phyloP scores from a whole-genome alignment of 2,113 vertebrate species.

The Hyperopisus bebe region DNA sequence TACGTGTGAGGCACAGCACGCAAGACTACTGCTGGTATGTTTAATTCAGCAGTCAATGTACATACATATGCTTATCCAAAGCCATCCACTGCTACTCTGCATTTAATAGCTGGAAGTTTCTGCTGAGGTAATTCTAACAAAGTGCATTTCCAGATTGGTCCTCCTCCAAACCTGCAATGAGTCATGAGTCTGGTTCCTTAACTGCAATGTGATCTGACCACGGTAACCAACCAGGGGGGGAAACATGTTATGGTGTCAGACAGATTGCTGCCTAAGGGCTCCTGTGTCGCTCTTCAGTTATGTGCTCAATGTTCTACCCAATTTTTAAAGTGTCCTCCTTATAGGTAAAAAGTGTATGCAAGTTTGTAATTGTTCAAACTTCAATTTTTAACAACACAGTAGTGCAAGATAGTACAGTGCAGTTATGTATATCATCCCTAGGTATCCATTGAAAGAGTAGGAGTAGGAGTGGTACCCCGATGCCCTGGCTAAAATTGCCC shows the following conservation, averaged over 20 bases:
- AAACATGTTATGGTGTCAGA: neutral
- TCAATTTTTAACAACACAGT: neutral
- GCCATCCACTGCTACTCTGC: neutral
- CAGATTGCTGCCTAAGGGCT: neutral
- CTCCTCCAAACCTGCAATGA: neutral
- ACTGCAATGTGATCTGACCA: neutral
- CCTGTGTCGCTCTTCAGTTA: neutral
- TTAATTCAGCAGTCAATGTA: slow-evolving; percentile 2
- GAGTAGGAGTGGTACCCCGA: too few species aligned
- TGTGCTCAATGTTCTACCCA: neutral
- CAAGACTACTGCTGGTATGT: neutral
- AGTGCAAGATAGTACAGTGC: neutral
- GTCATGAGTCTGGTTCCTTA: neutral
- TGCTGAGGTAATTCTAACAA: neutral
- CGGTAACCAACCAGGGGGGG: neutral
- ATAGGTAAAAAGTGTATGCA: neutral
- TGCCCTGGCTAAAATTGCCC: too few species aligned
- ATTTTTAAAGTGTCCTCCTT: neutral
- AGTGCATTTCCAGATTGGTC: neutral
- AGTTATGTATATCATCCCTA: neutral
- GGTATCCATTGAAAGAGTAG: too few species aligned
- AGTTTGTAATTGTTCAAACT: neutral
- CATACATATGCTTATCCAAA: neutral
- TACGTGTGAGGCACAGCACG: neutral
- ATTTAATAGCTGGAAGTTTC: neutral